A percentile compares a stretch with the other conserved stretches of the same genome.
Conservation (phyloP, 30 jellyfish, hydroid and myxozoan genomes). For the Calvadosia cruxmelitensis region DNA sequence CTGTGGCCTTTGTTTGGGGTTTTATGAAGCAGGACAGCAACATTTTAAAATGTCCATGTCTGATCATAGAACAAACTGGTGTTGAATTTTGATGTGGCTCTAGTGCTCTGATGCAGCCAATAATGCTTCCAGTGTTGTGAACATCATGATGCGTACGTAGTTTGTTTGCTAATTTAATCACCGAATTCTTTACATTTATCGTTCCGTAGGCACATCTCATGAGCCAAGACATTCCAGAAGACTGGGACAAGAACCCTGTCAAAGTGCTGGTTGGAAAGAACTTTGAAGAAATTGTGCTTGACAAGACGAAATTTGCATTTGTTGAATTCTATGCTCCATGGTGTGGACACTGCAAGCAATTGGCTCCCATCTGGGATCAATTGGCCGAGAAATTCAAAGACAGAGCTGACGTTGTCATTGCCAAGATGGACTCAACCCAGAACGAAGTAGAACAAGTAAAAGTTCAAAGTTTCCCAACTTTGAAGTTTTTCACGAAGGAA, state of each 20-base stretch:
- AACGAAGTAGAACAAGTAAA: slow-evolving; percentile 95
- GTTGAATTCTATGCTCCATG: slow-evolving; percentile 99
- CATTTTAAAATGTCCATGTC: too few relatives aligned
- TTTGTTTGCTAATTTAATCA: too few relatives aligned
- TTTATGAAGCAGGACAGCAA: too few relatives aligned
- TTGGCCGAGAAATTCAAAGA: slow-evolving; percentile 91
- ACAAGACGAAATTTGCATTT: slow-evolving; percentile 48
- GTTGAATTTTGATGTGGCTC: too few relatives aligned
- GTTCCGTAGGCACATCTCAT: slow-evolving; percentile 59
- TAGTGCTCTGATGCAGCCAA: too few relatives aligned
- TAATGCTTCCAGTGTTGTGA: too few relatives aligned
- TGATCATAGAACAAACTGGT: too few relatives aligned
- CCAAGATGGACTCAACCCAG: slow-evolving; percentile 97
- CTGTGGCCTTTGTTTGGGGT: too few relatives aligned
- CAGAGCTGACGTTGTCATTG: slow-evolving; percentile 67
- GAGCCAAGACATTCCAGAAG: slow-evolving; percentile 92
- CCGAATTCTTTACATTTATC: background rate
- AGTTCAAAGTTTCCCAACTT: slow-evolving; percentile 94
- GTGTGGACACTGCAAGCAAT: slow-evolving; percentile 99
- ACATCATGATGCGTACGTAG: too few relatives aligned
- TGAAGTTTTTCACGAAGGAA: slow-evolving; percentile 81
- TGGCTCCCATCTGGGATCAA: slow-evolving; percentile 98
- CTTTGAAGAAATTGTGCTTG: slow-evolving; percentile 77
- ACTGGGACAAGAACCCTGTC: slow-evolving; percentile 91
- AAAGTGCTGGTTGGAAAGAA: slow-evolving; percentile 93